phyloP scores from a whole-genome alignment of 2,888 invertebrate species.

The Hecatera dysodea region DNA sequence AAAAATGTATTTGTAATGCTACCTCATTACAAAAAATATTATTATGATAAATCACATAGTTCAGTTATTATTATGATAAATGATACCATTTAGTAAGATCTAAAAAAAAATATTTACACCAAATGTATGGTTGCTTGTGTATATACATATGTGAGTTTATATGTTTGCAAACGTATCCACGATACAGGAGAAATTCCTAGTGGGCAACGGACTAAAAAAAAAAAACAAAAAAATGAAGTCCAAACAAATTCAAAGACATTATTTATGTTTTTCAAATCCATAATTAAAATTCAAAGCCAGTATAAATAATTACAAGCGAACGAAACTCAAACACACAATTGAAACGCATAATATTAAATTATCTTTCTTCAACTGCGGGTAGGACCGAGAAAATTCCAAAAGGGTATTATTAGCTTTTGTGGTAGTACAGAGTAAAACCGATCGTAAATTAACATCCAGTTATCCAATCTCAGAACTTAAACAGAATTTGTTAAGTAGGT shows the following conservation, averaged over 20 bases:
- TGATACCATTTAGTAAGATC: no score
- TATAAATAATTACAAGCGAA: conserved; percentile 33
- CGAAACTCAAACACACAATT: conserved; percentile 48
- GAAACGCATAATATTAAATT: conserved; percentile 27
- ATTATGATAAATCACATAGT: not conserved
- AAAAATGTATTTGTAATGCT: no score
- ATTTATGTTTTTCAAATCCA: conserved; percentile 4
- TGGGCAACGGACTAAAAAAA: no score
- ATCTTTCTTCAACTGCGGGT: conserved; percentile 66
- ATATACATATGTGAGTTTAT: no score
- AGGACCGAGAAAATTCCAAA: conserved; percentile 72
- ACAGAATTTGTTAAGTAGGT: conserved; percentile 80
- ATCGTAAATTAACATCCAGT: conserved; percentile 84
- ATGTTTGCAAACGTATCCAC: no score
- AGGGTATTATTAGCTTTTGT: conserved; percentile 81
- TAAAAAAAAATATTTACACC: no score
- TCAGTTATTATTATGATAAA: no score
- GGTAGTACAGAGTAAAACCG: conserved; percentile 79
- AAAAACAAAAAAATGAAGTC: conserved; percentile 1
- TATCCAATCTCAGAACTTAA: conserved; percentile 78
- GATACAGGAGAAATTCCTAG: no score
- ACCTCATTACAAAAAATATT: not conserved
- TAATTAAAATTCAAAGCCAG: conserved; percentile 1
- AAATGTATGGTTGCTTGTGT: no score
- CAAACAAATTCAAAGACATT: not conserved